Conservation (phyloP, 2,113 vertebrate genomes). For the Gymnobelideus leadbeateri region DNA sequence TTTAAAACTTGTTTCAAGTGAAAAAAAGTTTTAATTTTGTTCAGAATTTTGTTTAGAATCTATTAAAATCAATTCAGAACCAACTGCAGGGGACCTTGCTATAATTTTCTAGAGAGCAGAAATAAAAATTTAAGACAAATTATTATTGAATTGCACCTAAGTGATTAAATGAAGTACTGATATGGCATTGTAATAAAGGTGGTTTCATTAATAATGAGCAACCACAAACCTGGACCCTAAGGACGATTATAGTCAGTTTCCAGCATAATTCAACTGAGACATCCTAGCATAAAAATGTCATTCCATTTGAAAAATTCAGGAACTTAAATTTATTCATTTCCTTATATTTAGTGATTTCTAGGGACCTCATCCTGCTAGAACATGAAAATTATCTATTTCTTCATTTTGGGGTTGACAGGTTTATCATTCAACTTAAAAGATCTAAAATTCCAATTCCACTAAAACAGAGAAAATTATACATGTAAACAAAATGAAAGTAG, state of each 20-base stretch:
- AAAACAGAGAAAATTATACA: not conserved
- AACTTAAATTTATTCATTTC: constrained; percentile 25
- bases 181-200: constrained; percentile 37
- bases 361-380: not conserved
- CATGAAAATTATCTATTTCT: constrained; percentile 10
- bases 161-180: constrained; percentile 36
- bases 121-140: not conserved
- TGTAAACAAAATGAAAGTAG: not conserved
- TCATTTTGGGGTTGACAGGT: not conserved
- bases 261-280: not conserved
- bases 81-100: not conserved
- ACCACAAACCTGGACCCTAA: not conserved
- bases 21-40: not conserved
- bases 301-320: too few relatives aligned
- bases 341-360: constrained; percentile 15
- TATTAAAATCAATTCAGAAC: not conserved
- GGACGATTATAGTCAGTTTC: not conserved
- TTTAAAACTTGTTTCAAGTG: constrained; percentile 21
- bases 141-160: constrained; percentile 5
- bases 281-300: too few relatives aligned
- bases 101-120: constrained; percentile 33
- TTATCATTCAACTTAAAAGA: constrained; percentile 1
- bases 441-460: constrained; percentile 35
- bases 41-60: constrained; percentile 20
- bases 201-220: not conserved